Evolutionary conservation across 37 sponge, comb jelly and placozoan species (phyloP), one percentile per base, ranked within the genome.

Genomic region (Cladorhizidae sp.): DNA sequence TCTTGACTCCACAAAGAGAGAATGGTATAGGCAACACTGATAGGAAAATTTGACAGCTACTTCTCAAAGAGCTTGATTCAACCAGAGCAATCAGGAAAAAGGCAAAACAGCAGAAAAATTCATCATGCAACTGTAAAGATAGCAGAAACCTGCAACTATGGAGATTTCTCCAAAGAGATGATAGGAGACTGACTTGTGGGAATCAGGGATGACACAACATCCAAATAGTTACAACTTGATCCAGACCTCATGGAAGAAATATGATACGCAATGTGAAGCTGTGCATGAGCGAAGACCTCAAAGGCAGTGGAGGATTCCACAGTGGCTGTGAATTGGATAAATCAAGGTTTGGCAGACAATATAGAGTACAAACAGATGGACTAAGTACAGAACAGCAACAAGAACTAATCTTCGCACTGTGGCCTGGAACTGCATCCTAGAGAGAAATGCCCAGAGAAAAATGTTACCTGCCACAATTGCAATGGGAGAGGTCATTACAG

Each of bases 181-280:
- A 55, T 81, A 28, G 40, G 82, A 22, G 73, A 81, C 51, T 37
- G 74, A 33, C 45, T 81, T 40, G 74, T 73, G 6, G 73, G 82
- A 8, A 81, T 73, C 25, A 25, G 74, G 40, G 68, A 79, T 36
- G 61, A 54, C 20, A 12, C 52, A 1, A 31, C 67, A 9, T 79
- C 79, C 21, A 14, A 79, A 43, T 52, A 36, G 2, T 33, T 79
- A 28, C 79, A 79, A 23, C 52, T 79, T 1, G 67, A 79, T 49
- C 35, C 79, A 25, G 79, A 65, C 9, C 69, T 79, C 17, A 65
- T 33, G 54, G 23, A 51, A 79, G 69, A 29, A 65, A 31, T 51
- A 35, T 18, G 20, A 41, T 0, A 31, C 52, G 23, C 79, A 64
- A 42, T 52, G 35, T 26, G 67, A 64, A 23, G 52, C 68, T 14